Conservation (phyloP, 1,140 invertebrate species). For the Aphaenogaster rudis region DNA sequence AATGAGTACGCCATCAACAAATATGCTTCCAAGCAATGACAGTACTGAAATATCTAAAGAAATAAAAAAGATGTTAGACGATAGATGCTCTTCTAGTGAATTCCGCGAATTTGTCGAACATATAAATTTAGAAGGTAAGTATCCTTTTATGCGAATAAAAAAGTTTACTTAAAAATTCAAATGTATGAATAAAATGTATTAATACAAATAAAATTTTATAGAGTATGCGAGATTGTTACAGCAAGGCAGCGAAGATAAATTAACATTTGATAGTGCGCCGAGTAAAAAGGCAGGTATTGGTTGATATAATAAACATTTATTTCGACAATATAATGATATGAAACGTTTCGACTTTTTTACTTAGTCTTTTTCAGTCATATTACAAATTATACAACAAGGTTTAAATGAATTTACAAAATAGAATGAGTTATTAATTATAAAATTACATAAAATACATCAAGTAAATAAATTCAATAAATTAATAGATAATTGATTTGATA, state of each 20-base stretch:
- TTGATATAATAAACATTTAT: neutral
- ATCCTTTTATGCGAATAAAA: neutral
- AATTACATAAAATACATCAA: too few species aligned
- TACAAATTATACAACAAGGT: too few species aligned
- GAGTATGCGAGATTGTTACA: neutral
- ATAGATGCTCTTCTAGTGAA: conserved; percentile 52
- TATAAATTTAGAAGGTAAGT: conserved; percentile 58
- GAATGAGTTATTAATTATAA: too few species aligned
- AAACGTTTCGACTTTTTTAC: too few species aligned
- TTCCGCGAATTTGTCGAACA: conserved; percentile 35
- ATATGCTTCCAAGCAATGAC: neutral
- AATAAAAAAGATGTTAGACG: conserved; percentile 67
- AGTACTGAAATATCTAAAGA: conserved; percentile 71
- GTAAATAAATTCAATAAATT: too few species aligned
- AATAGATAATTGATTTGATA: too few species aligned
- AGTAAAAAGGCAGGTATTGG: conserved; percentile 52
- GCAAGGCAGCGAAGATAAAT: conserved; percentile 16
- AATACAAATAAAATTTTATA: conserved; percentile 17
- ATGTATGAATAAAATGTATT: conserved; percentile 21
- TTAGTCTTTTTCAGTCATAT: too few species aligned
- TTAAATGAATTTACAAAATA: too few species aligned
- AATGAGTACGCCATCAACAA: neutral
- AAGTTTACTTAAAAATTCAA: conserved; percentile 18
- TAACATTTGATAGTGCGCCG: conserved; percentile 61
- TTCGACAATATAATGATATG: too few species aligned